These are phyloP conservation scores for Spicauda simplicius DNA, from an alignment of 2,888 invertebrate species.

Conservation along the genomic window DNA sequence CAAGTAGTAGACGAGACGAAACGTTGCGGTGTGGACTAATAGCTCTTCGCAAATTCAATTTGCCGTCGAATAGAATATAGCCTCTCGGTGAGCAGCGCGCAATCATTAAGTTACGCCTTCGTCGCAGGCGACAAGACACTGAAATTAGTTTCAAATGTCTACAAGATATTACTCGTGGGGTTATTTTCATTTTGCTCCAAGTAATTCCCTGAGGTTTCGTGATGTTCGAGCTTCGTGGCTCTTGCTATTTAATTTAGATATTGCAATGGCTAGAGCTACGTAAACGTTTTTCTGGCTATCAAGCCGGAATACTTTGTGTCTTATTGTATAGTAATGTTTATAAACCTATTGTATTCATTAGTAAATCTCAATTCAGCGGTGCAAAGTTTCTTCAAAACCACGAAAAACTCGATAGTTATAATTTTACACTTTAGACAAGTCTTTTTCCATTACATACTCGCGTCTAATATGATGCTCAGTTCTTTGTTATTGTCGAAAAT, in stretches of 20 bases:
- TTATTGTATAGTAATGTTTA: too few relatives aligned
- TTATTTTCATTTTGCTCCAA: conserved; percentile 31
- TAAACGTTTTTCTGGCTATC: neutral
- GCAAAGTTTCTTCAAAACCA: too few relatives aligned
- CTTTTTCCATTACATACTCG: too few relatives aligned
- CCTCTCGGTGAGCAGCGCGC: conserved; percentile 72
- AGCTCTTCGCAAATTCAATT: conserved; percentile 82
- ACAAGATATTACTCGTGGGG: conserved; percentile 28
- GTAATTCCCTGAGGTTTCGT: conserved; percentile 29
- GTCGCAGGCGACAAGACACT: conserved; percentile 54
- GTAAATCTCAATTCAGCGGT: too few relatives aligned
- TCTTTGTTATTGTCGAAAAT: conserved; percentile 14
- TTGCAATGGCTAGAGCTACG: neutral
- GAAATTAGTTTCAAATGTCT: conserved; percentile 65
- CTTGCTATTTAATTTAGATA: conserved; percentile 1
- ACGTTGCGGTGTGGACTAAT: conserved; percentile 77
- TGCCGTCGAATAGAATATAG: conserved; percentile 77
- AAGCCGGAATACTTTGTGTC: neutral
- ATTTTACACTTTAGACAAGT: too few relatives aligned
- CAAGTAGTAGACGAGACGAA: conserved; percentile 59
- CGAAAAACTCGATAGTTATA: too few relatives aligned
- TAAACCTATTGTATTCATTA: too few relatives aligned
- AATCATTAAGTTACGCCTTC: conserved; percentile 77
- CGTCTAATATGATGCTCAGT: neutral
- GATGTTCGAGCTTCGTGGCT: conserved; percentile 4